Conservation (phyloP, 2,888 invertebrate species). For the Panopea generosa region DNA sequence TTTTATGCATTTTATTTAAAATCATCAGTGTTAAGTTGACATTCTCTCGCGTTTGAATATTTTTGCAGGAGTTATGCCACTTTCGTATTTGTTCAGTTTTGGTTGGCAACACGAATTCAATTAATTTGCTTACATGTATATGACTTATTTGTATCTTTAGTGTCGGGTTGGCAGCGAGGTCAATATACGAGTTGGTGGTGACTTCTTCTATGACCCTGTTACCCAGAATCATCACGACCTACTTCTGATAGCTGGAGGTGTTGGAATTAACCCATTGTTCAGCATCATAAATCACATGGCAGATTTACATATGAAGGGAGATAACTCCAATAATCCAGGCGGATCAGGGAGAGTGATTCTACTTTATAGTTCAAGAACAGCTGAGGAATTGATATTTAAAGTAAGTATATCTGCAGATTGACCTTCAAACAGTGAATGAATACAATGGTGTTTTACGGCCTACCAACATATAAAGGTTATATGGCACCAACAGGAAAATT, state of each 20-base stretch:
- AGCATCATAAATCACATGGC: conserved; percentile 83
- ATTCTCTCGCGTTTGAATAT: too few species aligned
- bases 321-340: conserved; percentile 9
- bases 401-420: conserved; percentile 66
- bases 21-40: too few species aligned
- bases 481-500: too few species aligned
- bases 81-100: too few species aligned
- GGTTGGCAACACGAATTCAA: too few species aligned
- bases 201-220: conserved; percentile 83
- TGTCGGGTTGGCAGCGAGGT: conserved; percentile 83
- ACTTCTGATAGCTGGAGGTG: conserved; percentile 86
- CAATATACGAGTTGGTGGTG: conserved; percentile 84
- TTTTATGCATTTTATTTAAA: too few species aligned
- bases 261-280: conserved; percentile 86
- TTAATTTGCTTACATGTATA: too few species aligned
- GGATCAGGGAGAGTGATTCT: conserved; percentile 72
- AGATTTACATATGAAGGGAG: conserved; percentile 63
- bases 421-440: too few species aligned
- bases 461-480: too few species aligned
- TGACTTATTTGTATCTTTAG: too few species aligned
- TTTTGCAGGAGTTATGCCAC: too few species aligned
- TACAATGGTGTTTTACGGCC: too few species aligned
- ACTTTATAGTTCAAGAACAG: conserved; percentile 83
- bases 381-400: conserved; percentile 84
- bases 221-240: conserved; percentile 69